A percentile compares a stretch with the other conserved stretches of the same genome.
These are phyloP conservation scores for Latheticus oryzae DNA, from an alignment of 2,888 invertebrate genomes.

Conservation along the genomic window DNA sequence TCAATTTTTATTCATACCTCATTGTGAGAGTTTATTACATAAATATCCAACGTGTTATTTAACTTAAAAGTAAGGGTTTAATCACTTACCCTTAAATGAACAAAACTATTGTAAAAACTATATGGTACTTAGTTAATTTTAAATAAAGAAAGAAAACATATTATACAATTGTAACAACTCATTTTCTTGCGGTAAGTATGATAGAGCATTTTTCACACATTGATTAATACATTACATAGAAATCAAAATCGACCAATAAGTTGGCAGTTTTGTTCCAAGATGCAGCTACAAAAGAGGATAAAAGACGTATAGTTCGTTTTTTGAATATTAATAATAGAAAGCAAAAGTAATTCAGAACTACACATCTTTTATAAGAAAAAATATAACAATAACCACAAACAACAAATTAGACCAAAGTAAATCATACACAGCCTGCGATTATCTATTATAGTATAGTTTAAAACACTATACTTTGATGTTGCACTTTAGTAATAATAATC, in stretches of 20 bases:
- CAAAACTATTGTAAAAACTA: conserved; percentile 55
- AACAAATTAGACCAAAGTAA: conserved; percentile 36
- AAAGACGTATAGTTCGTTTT: conserved; percentile 24
- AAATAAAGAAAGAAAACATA: conserved; percentile 49
- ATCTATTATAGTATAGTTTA: conserved; percentile 17
- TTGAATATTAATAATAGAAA: no score
- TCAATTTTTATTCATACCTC: conserved; percentile 55
- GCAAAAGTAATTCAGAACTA: conserved; percentile 11
- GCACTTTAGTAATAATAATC: no score
- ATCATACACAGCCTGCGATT: conserved; percentile 34
- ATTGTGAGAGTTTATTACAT: conserved; percentile 59
- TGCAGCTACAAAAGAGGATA: conserved; percentile 49
- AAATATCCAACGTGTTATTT: conserved; percentile 59
- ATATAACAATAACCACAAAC: conserved; percentile 23
- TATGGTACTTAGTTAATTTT: conserved; percentile 51
- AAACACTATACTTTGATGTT: conserved; percentile 32
- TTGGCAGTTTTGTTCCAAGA: conserved; percentile 50
- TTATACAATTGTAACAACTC: conserved; percentile 49
- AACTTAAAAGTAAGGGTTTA: conserved; percentile 53
- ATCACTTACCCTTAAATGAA: conserved; percentile 36
- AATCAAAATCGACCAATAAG: conserved; percentile 40
- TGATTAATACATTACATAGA: conserved; percentile 55
- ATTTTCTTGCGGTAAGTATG: conserved; percentile 52
- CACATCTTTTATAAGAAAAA: conserved; percentile 11
- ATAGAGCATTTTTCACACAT: conserved; percentile 55